Evolutionary conservation across 1,140 invertebrate genomes (phyloP), one percentile per base, ranked within the genome.

Genomic region (Euura lappo): DNA sequence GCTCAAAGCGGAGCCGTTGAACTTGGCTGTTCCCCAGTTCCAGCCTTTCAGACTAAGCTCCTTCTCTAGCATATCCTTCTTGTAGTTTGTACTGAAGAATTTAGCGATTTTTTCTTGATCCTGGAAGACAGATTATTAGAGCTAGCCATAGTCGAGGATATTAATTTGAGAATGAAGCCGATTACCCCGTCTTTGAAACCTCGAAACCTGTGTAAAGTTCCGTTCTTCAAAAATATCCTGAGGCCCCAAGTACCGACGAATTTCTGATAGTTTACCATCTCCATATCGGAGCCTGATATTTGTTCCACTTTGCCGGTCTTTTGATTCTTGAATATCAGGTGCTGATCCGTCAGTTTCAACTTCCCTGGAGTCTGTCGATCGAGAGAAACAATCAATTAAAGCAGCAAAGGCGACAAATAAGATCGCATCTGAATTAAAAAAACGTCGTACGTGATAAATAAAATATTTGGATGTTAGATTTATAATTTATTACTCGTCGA

Each of bases 21-120:
- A 99, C 79, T 97, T 95, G 8, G 96, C 96, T 2, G 94, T 95
- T 68, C 99, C 99, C 96, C 98, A 99, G 88, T 99, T 99, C 98
- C 98, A 99, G 4, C 99, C 99, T 88, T 98, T 99, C 0, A 99
- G 88, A 79, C 95, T 96, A 47, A 98, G 86, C 80, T 99, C 98
- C 82, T 97, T 97, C 84, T 95, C 94, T 72, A 97, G 84, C 94
- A 96, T 93, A 78, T 96, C 91, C 81, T 94, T 94, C 68, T 94
- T 92, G 77, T 97, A 98, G 78, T 94, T 94, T 4, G 91, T 88
- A 81, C 94, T 91, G 78, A 98, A 96, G 85, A 95, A 97, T 79
- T 96, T 97, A 2, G 92, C 92, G 70, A 96, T 90, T 85, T 95
- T 95, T 76, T 95, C 94, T 86, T 94, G 91, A 79, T 96, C 94